These are phyloP conservation scores for Rallus limicola DNA, from an alignment of 2,113 vertebrate species.

Conservation along the genomic window DNA sequence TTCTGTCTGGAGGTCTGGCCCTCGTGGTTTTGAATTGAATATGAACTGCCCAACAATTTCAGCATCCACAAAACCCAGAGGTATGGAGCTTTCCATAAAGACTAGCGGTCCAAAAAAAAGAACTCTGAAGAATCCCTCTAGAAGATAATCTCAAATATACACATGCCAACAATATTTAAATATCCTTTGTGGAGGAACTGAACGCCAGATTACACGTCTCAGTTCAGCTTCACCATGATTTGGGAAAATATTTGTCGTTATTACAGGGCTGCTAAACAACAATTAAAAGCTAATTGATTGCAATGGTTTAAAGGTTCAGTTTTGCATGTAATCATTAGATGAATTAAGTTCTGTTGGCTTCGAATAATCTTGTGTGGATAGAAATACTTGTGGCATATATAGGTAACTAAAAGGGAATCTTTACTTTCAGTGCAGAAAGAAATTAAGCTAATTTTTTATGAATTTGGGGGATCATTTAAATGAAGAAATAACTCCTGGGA, in stretches of 20 bases:
- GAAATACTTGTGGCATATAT: not conserved
- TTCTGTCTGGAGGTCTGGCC: not conserved
- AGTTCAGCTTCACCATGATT: not conserved
- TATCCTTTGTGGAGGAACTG: conserved; percentile 17
- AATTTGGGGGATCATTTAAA: not conserved
- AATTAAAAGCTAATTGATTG: conserved; percentile 47
- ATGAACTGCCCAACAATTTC: not conserved
- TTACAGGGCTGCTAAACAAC: not conserved
- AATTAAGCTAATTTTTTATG: not conserved
- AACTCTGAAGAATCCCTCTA: not conserved
- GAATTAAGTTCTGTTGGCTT: conserved; percentile 3
- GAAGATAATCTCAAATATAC: conserved; percentile 1
- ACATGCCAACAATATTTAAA: not conserved
- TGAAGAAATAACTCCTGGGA: not conserved
- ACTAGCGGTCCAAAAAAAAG: not conserved
- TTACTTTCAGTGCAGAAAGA: not conserved
- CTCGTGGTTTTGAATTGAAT: not conserved
- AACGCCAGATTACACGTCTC: not conserved
- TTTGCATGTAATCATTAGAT: conserved; percentile 11
- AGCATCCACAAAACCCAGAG: not conserved
- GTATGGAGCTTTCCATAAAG: not conserved
- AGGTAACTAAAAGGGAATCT: not conserved
- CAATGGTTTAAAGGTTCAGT: conserved; percentile 12
- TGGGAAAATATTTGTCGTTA: conserved; percentile 27
- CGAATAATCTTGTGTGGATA: not conserved